These are phyloP conservation scores for Aphaenogaster ashmeadi DNA, from an alignment of 1,140 invertebrate genomes.

Conservation along the genomic window DNA sequence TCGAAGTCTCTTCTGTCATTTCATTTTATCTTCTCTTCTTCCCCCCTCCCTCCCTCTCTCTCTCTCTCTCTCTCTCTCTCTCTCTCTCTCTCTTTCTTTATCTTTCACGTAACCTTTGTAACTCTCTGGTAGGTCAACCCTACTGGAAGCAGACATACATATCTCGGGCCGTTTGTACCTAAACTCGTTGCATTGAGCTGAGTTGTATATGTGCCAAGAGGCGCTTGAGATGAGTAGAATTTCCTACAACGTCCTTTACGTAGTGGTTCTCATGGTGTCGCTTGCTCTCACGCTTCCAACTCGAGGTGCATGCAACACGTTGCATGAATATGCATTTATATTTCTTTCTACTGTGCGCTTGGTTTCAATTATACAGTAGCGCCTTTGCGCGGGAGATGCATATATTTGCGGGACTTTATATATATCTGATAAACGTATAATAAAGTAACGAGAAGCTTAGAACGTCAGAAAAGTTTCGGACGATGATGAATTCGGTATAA, in stretches of 20 bases:
- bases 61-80: neutral
- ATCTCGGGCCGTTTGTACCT: conserved; percentile 27
- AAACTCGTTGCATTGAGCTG: conserved; percentile 22
- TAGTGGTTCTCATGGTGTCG: conserved; percentile 21
- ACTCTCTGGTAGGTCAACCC: neutral
- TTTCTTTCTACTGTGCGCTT: conserved; percentile 32
- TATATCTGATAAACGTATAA: conserved; percentile 14
- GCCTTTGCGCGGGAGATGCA: conserved; percentile 6
- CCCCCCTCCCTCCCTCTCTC: neutral
- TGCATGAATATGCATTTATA: conserved; percentile 54
- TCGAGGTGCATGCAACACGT: conserved; percentile 41
- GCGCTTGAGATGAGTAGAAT: conserved; percentile 42
- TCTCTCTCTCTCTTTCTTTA: neutral
- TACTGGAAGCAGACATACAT: neutral
- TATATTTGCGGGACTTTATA: neutral
- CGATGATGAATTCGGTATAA: neutral
- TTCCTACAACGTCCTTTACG: conserved; percentile 38
- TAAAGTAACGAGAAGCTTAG: neutral
- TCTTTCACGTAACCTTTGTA: neutral
- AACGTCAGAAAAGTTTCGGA: neutral
- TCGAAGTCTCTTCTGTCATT: conserved; percentile 22
- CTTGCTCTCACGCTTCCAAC: conserved; percentile 1
- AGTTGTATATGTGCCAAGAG: conserved; percentile 21
- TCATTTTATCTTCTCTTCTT: conserved; percentile 6
- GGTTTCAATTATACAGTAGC: conserved; percentile 43